These are phyloP conservation scores for Diphyllodes magnificus DNA, from an alignment of 2,113 vertebrate species.

Conservation along the genomic window DNA sequence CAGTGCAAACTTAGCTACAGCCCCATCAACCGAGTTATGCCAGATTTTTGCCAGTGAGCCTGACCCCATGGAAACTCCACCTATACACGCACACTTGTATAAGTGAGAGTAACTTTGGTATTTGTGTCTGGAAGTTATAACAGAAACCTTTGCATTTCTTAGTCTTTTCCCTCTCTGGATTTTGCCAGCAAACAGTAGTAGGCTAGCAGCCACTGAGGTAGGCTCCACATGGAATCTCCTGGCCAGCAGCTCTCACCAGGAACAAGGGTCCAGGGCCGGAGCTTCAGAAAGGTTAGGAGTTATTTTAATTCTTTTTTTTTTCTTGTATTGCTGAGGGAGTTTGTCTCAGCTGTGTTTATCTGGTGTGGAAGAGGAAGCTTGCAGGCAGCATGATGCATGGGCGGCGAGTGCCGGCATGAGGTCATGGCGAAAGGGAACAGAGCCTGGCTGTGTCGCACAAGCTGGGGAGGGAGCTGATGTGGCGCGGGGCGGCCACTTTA, in stretches of 20 bases:
- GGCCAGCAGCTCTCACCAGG: neutral
- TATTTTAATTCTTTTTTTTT: neutral
- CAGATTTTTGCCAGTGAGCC: neutral
- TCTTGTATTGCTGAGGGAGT: slow-evolving; percentile 7
- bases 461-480: slow-evolving; percentile 44
- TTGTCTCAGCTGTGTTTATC: slow-evolving; percentile 61
- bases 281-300: neutral
- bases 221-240: neutral
- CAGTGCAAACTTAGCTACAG: neutral
- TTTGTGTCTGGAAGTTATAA: neutral
- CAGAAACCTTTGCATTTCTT: neutral
- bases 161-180: neutral
- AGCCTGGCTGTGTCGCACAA: slow-evolving; percentile 54
- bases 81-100: fast-evolving
- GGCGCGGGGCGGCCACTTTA: slow-evolving; percentile 51
- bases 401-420: slow-evolving; percentile 63
- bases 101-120: neutral
- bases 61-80: neutral
- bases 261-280: neutral
- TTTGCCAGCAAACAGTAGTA: neutral
- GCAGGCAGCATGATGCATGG: slow-evolving; percentile 65
- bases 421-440: slow-evolving; percentile 71
- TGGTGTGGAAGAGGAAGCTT: slow-evolving; percentile 67
- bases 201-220: neutral
- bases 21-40: fast-evolving